Evolutionary conservation across 1,140 invertebrate species (phyloP).

Genomic region (Drosophila rufa): DNA sequence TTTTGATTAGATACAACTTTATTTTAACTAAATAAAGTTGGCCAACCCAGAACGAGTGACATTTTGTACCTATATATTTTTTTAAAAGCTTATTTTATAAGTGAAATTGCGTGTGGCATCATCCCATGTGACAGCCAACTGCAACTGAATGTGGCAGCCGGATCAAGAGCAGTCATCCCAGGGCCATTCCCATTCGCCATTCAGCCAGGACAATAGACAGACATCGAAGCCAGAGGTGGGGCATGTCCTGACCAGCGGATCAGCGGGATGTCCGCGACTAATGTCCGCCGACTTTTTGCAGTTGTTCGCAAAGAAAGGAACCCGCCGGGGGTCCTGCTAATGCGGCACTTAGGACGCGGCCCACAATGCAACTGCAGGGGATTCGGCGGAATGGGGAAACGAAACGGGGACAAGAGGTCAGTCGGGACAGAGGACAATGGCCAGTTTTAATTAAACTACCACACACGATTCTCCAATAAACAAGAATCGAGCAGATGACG

Average conservation of each 20-base stretch:
- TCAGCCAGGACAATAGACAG: slow-evolving; percentile 43
- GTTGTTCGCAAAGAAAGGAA: slow-evolving; percentile 47
- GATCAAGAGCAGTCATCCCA: slow-evolving; percentile 16
- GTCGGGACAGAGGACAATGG: slow-evolving; percentile 38
- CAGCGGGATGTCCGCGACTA: slow-evolving; percentile 60
- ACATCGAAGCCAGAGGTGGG: slow-evolving; percentile 24
- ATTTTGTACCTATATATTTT: background rate
- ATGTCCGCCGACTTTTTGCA: slow-evolving; percentile 40
- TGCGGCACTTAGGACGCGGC: slow-evolving; percentile 46
- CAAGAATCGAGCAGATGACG: slow-evolving; percentile 52
- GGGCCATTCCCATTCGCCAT: background rate
- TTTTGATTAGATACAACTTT: slow-evolving; percentile 9
- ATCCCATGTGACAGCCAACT: background rate
- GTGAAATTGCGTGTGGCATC: background rate
- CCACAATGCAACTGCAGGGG: slow-evolving; percentile 44
- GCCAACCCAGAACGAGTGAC: background rate
- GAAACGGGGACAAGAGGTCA: slow-evolving; percentile 20
- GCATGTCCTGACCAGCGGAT: slow-evolving; percentile 52
- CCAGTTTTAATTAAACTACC: slow-evolving; percentile 71
- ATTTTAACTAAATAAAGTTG: background rate
- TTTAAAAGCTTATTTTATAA: background rate
- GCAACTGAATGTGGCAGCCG: slow-evolving; percentile 33
- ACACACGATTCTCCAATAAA: slow-evolving; percentile 46
- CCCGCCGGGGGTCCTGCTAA: slow-evolving; percentile 29
- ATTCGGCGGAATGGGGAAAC: background rate